phyloP scores from a whole-genome alignment of 2,113 vertebrate genomes.

The Fukomys damarensis region DNA sequence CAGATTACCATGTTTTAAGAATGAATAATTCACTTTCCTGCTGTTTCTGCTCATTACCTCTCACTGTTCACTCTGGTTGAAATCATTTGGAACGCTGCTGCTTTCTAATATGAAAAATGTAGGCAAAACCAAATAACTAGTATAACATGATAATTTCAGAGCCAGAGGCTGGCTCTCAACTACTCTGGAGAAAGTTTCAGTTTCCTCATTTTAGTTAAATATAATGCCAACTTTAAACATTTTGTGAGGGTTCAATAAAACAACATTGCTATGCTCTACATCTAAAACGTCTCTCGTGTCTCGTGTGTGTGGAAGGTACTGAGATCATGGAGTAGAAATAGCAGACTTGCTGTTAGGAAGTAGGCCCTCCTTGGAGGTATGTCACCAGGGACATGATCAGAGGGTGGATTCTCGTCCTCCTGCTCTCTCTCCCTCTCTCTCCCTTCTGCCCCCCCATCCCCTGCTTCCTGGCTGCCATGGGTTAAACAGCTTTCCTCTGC shows the following conservation, averaged over 20 bases:
- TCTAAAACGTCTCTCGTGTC: background rate
- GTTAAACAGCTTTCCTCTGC: background rate
- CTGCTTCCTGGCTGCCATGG: background rate
- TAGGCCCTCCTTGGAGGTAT: background rate
- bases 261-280: background rate
- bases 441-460: too few relatives aligned
- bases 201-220: background rate
- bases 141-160: background rate
- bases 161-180: background rate
- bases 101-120: slow-evolving; percentile 28
- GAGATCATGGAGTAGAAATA: background rate
- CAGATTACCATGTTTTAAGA: slow-evolving; percentile 39
- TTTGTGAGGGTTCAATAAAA: background rate
- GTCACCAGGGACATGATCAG: background rate
- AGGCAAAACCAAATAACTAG: background rate
- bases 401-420: background rate
- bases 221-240: background rate
- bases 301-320: background rate
- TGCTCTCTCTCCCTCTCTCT: background rate
- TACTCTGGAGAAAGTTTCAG: background rate
- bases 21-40: slow-evolving; percentile 27
- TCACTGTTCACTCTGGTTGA: slow-evolving; percentile 22
- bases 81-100: background rate
- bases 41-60: background rate
- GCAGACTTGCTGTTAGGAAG: background rate